Base-by-base conservation (phyloP, 2,888 invertebrate genomes). In the Phaonia tiefii region DNA sequence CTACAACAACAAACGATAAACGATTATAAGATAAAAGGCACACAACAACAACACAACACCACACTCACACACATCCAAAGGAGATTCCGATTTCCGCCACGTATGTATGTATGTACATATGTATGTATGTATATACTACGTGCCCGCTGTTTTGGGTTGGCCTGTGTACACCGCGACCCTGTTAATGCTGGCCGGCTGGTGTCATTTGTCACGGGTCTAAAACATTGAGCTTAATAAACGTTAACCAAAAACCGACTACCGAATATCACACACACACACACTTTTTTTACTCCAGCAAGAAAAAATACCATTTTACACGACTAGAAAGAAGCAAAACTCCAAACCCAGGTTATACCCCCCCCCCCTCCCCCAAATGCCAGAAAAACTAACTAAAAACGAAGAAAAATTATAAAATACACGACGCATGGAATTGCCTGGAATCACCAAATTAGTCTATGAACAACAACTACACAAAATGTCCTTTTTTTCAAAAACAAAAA, bases 141-240 rank as follows among this genome's bases (percentile, higher is more conserved):
- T 60, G 37, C 31, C 42, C 63, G 3, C n/a, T n/a, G n/a, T n/a
- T 37, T 42, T 13, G 63, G 63, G 42, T 20, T 13, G 63, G 42
- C 13, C n/a, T 42, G 42, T 63, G 37, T 13, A 22, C 20, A 60
- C 20, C 20, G 22, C 11, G 20, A 42, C 42, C 1, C 13, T n/a
- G 63, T 31, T 31, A 20, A 4, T 39, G 42, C 10, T 15, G 31
- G 2, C 8, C 58, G 54, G 22, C 11, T 22, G 63, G 20, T 22
- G 37, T n/a, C n/a, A n/a, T 58, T 54, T 31, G 15, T 42, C 13
- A 42, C 63, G 42, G 63, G 42, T 63, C 63, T 22, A 42, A 65
- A 26, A 75, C 75, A 81, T 75, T 81, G 81, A 81, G 81, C 81
- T 81, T 81, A 81, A 69, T 60, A 17, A 26, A 13, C 26, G 26